Conservation (phyloP, 2,797 vertebrate genomes). For the Gymnoscopelus braueri region DNA sequence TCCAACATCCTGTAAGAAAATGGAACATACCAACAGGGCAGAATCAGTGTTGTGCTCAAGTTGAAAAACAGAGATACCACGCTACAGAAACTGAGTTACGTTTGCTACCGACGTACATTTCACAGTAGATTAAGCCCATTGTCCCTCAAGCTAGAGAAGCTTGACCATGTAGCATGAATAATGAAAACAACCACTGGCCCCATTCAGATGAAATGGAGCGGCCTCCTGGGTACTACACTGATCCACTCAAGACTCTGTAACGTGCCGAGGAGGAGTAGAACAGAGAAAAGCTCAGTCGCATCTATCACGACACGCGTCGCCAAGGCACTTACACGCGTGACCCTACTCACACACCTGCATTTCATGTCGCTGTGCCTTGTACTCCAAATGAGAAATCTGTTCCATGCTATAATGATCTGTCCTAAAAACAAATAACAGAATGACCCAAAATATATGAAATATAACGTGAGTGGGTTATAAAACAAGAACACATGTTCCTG, state of each 20-base stretch:
- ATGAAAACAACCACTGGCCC: conserved; percentile 71
- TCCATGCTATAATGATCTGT: conserved; percentile 18
- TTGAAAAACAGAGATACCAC: conserved; percentile 25
- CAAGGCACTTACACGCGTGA: conserved; percentile 63
- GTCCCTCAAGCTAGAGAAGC: conserved; percentile 68
- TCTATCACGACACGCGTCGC: conserved; percentile 60
- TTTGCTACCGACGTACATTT: conserved; percentile 55
- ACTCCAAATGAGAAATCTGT: conserved; percentile 50
- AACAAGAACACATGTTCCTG: conserved; percentile 17
- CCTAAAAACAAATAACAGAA: conserved; percentile 47
- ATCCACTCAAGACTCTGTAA: conserved; percentile 72
- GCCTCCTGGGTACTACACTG: conserved; percentile 65
- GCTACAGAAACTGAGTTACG: conserved; percentile 36
- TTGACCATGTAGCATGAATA: conserved; percentile 76
- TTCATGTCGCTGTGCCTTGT: conserved; percentile 52
- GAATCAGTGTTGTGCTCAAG: conserved; percentile 20
- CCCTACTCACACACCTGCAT: conserved; percentile 3
- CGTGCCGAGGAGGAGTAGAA: conserved; percentile 68
- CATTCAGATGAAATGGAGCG: conserved; percentile 72
- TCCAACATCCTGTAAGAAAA: conserved; percentile 27
- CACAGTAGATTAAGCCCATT: conserved; percentile 74
- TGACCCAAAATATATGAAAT: conserved; percentile 59
- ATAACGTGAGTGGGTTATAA: conserved; percentile 46
- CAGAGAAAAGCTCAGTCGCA: conserved; percentile 55
- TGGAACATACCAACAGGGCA: conserved; percentile 19